Percentiles rank a stretch among this genome's conserved stretches.
phyloP scores from a whole-genome alignment of 2,888 invertebrate species.

The Barypeithes pellucidus region DNA sequence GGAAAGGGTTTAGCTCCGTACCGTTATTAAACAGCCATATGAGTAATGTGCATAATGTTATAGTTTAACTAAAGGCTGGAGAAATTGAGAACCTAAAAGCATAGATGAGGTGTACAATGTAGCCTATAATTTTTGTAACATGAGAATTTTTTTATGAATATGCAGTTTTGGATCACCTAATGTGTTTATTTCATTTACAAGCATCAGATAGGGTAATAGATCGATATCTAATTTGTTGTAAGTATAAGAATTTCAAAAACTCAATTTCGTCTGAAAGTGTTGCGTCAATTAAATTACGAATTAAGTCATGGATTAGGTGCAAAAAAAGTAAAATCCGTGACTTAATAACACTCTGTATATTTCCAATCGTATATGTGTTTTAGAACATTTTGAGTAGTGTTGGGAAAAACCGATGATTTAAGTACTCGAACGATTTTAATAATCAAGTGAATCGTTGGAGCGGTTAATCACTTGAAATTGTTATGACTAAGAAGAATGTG shows the following conservation, averaged over 20 bases:
- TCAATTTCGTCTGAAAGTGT: neutral
- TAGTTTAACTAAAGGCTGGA: slow-evolving; percentile 31
- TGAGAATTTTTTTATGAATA: neutral
- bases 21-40: slow-evolving; percentile 47
- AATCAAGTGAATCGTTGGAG: no score
- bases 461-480: no score
- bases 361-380: slow-evolving; percentile 34
- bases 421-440: no score
- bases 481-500: no score
- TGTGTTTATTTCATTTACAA: no score
- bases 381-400: slow-evolving; percentile 7
- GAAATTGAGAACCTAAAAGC: no score
- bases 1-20: slow-evolving; percentile 40
- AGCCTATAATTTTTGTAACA: neutral
- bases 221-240: no score
- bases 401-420: no score
- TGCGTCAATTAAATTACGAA: neutral
- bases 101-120: neutral
- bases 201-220: no score
- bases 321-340: slow-evolving; percentile 9
- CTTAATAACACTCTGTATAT: slow-evolving; percentile 40
- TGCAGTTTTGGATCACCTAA: no score
- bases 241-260: neutral
- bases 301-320: neutral
- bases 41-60: slow-evolving; percentile 49